phyloP scores from a whole-genome alignment of 2,113 vertebrate species.

The Neotoma lepida region DNA sequence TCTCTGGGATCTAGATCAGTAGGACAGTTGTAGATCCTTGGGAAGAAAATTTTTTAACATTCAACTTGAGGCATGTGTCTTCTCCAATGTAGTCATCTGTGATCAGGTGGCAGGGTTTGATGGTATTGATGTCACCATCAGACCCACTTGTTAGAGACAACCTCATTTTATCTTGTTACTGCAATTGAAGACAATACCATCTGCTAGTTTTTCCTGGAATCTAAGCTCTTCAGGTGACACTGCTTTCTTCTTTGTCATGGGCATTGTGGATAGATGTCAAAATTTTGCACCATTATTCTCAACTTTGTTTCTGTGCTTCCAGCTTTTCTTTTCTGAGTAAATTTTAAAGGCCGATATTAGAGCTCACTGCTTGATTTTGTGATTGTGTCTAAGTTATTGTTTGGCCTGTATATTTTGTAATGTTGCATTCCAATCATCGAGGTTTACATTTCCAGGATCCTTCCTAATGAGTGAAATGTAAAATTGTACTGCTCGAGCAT shows the following conservation, averaged over 20 bases:
- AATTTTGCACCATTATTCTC: neutral
- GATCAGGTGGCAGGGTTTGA: neutral
- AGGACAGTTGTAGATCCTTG: neutral
- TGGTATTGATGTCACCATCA: too few relatives aligned
- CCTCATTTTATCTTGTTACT: neutral
- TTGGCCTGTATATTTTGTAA: neutral
- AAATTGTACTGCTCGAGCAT: neutral
- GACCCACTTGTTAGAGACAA: neutral
- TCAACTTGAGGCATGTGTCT: neutral
- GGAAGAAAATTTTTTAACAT: neutral
- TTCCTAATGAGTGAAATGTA: neutral
- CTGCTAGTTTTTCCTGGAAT: neutral
- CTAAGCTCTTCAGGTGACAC: neutral
- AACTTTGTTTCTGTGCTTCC: neutral
- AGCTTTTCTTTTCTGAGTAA: neutral
- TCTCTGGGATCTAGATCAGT: neutral
- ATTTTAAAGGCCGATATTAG: neutral
- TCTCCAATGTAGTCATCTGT: neutral
- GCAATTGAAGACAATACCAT: neutral
- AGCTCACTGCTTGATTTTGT: conserved; percentile 8
- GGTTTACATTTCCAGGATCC: neutral
- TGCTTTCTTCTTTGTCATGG: neutral
- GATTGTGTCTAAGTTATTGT: neutral
- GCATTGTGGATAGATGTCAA: neutral
- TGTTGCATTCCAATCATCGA: neutral